Base-by-base conservation (phyloP, 2,888 invertebrate species). In the Crioceris asparagi region DNA sequence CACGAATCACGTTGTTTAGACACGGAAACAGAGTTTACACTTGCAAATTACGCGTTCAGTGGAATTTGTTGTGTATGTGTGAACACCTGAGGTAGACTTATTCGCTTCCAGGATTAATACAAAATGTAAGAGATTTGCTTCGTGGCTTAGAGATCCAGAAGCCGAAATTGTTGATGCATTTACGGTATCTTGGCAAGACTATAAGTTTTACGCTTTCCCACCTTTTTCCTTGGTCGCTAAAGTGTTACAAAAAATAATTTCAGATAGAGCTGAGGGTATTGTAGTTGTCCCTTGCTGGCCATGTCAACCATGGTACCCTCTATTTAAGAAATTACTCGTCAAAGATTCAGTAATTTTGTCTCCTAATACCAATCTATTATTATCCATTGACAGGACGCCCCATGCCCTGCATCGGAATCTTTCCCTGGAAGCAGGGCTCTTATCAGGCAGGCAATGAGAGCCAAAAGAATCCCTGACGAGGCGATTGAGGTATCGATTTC, bases 371-470 rank as follows among this genome's bases (percentile, higher is more conserved):
- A 40, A 23, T 38, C 41, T 55, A 14, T 36, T 55, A 14, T 30
- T 37, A 17, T 40, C 40, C 11, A 41, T 46, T 50, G 41, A 40
- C 43, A 54, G 52, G 27, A 26, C 32, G 5, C 29, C 37, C 4
- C 55, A 54, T 21, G 54, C 52, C 3, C 23, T 47, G 14, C 37
- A 38, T 27, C 32, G 18, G 26, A 44, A 42, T n/a, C n/a, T n/a
- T 50, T 42, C 48, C 45, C 51, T 56, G 48, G 47, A 50, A 30
- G 55, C 46, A 41, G 52, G 50, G 36, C 38, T 29, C 31, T 47
- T 51, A 45, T 56, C 53, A 12, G 45, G 38, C 33, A 44, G 16
- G 50, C 49, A 3, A 50, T 50, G 14, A 26, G 17, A 26, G 17
- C 29, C 40, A 40, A 44, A 16, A 32, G 38, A 2, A 36, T 49